Base-by-base conservation (phyloP, 2,888 invertebrate genomes). In the Acleris sparsana region DNA sequence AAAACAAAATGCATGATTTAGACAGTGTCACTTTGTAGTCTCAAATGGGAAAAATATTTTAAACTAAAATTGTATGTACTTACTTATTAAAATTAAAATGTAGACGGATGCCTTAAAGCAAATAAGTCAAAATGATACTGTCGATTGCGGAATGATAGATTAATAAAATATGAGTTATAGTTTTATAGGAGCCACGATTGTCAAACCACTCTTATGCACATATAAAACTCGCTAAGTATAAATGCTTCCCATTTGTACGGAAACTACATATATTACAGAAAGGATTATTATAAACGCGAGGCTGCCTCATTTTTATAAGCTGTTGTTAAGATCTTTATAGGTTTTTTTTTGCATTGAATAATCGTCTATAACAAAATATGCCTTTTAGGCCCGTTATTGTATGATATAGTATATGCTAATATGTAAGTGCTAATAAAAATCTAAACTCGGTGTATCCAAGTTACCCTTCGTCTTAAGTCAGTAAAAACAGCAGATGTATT, bases 241-340 rank as follows among this genome's bases (percentile, higher is more conserved):
- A 86, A 86, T 86, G 86, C 84, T 76, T 67, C 72, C 72, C 77
- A 71, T 87, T 87, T 87, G 87, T 87, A 87, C 87, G 13, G 81
- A 72, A 72, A 74, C 71, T 71, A 70, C 72, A 71, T 73, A 73
- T 74, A 74, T 17, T 75, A 73, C 69, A 74, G 70, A 70, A 57
- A 51, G 56, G 48, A 66, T 46, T 66, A 59, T 52, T 57, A 20
- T n/a, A 33, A 33, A 18, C 18, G 44, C 5, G 5, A 11, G 16
- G 44, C 44, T 17, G 6, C 17, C 17, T 46, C 7, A 17, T 17
- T 7, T 46, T n/a, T n/a, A 46, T 46, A 16, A 7, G 46, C 46
- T 17, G n/a, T 17, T 49, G 49, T 2, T 4, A 49, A 3, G 11
- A 39, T 4, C 39, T 39, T 13, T 39, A 39, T 13, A 4, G 39